Base-by-base conservation (phyloP, 2,113 vertebrate genomes). In the Melierax canorus region DNA sequence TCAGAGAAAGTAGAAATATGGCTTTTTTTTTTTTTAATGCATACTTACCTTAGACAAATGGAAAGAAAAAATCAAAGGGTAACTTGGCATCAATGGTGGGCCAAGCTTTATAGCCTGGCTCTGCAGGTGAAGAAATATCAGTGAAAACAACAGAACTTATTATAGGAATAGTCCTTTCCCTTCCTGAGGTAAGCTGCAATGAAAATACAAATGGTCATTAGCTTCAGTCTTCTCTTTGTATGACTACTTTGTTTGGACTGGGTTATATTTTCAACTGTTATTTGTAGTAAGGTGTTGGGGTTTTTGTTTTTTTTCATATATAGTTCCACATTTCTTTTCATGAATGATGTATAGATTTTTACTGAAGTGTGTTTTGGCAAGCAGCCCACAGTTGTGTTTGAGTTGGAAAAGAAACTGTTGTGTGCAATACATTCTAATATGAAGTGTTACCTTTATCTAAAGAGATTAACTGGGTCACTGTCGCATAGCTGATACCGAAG, bases 51-150 rank as follows among this genome's bases (percentile, higher is more conserved):
- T 92, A 99, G 36, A 98, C 97, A 92, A 99, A 99, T 1, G 99
- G 99, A 87, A 99, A 99, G 98, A 99, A 99, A 96, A 99, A 99
- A 95, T 99, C 98, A 67, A 98, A 98, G 18, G 99, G 99, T 82
- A 99, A 98, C 89, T 98, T 99, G 93, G 98, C 98, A 15, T 99
- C 83, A 74, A 99, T 98, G 92, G 98, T 98, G 45, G 99, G 99
- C 30, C 72, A 98, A 22, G 98, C 98, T 94, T 98, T 98, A 97
- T 98, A 99, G 83, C 99, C 98, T 56, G 99, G 98, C 88, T 97
- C 96, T 66, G 99, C 99, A 12, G 98, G 93, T n/a, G 98, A 97
- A 68, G 99, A 99, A 50, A 99, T 94, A 4, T 99, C 98, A 48
- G 98, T 88, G 88, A 99, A 99, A 36, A 98, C 97, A 87, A 99